Conservation (phyloP, 2,797 vertebrate species). For the Staurois parvus region DNA sequence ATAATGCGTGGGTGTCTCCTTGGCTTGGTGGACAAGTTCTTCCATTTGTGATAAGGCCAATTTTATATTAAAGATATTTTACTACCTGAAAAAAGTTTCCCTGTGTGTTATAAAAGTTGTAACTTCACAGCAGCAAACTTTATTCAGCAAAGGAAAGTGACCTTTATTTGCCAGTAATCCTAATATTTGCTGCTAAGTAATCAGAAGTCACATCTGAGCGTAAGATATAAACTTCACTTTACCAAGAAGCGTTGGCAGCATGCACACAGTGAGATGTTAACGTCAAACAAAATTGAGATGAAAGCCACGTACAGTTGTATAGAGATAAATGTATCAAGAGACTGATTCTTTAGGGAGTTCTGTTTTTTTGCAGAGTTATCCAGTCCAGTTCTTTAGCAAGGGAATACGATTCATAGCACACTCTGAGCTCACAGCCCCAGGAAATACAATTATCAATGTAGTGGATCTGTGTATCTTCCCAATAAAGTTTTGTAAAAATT, state of each 20-base stretch:
- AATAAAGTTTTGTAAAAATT: not conserved
- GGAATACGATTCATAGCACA: not conserved
- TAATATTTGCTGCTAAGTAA: not conserved
- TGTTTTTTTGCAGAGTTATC: not conserved
- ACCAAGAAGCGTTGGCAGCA: not conserved
- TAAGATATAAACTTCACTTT: slow-evolving; percentile 5
- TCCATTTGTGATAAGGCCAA: no score
- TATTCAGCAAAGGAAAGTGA: not conserved
- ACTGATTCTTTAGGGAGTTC: not conserved
- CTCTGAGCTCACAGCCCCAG: not conserved
- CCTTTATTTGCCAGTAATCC: not conserved
- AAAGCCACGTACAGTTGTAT: not conserved
- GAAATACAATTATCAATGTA: not conserved
- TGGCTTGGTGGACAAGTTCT: no score
- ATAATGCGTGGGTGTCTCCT: no score
- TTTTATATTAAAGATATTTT: not conserved
- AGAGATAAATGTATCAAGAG: not conserved
- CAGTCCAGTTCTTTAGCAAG: not conserved
- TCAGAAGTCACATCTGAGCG: not conserved
- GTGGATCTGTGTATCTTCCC: not conserved
- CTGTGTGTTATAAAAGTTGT: not conserved
- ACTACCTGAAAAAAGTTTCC: not conserved
- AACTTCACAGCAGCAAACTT: not conserved
- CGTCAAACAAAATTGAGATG: not conserved
- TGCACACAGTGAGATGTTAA: not conserved